Conservation (phyloP, 2,888 invertebrate species). For the Elysia crispata region DNA sequence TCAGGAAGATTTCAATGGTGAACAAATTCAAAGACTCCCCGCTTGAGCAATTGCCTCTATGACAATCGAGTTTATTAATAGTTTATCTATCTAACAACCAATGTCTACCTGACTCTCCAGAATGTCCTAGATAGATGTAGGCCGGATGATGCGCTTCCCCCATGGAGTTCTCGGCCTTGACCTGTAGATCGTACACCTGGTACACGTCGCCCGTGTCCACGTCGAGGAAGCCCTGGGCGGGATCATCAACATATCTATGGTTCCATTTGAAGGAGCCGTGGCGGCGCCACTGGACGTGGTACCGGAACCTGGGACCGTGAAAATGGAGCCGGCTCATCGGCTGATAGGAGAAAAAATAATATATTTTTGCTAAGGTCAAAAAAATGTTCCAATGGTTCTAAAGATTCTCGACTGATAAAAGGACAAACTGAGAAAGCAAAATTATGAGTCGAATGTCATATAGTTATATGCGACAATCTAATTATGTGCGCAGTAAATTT, state of each 20-base stretch:
- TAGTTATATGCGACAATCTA: too few species aligned
- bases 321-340: slow-evolving; percentile 67
- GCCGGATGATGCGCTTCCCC: slow-evolving; percentile 68
- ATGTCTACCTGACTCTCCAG: slow-evolving; percentile 72
- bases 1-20: too few species aligned
- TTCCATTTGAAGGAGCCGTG: slow-evolving; percentile 69
- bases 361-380: not conserved
- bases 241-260: slow-evolving; percentile 57
- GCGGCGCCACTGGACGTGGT: slow-evolving; percentile 64
- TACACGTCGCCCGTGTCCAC: slow-evolving; percentile 67
- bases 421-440: too few species aligned
- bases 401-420: too few species aligned
- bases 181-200: slow-evolving; percentile 68
- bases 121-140: slow-evolving; percentile 65
- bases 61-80: too few species aligned
- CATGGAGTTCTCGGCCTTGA: slow-evolving; percentile 67
- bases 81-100: too few species aligned
- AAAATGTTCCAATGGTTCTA: too few species aligned
- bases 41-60: too few species aligned
- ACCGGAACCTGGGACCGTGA: slow-evolving; percentile 69
- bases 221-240: slow-evolving; percentile 60
- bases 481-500: too few species aligned
- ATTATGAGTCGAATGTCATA: too few species aligned
- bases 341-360: slow-evolving; percentile 55
- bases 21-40: too few species aligned